A percentile compares a stretch with the other conserved stretches of the same genome.
phyloP scores from a whole-genome alignment of 2,888 invertebrate species.

The Mechanitis mazaeus region DNA sequence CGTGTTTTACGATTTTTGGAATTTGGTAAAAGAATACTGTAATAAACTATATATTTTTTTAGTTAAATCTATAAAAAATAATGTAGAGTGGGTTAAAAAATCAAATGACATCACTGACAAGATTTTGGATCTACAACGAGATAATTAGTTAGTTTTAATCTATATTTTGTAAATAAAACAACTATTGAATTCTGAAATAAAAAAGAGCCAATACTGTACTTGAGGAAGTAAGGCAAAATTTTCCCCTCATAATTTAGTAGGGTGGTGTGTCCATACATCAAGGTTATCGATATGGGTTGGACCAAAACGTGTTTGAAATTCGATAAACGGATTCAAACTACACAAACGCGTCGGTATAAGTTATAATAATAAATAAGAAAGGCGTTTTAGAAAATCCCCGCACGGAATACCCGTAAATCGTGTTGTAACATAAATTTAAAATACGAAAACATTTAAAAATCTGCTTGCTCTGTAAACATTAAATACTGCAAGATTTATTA shows the following conservation, averaged over 20 bases:
- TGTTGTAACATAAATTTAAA: constrained; percentile 60
- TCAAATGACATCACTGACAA: too few species aligned
- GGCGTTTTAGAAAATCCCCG: constrained; percentile 71
- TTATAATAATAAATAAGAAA: constrained; percentile 75
- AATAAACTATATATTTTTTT: too few species aligned
- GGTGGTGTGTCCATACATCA: constrained; percentile 53
- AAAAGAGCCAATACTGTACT: constrained; percentile 19
- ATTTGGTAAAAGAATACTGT: too few species aligned
- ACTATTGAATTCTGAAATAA: constrained; percentile 6
- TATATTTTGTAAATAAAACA: too few species aligned
- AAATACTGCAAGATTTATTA: constrained; percentile 12
- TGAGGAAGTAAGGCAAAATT: constrained; percentile 19
- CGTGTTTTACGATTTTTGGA: too few species aligned
- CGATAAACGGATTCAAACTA: constrained; percentile 72
- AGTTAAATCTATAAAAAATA: too few species aligned
- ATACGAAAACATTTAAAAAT: constrained; percentile 26
- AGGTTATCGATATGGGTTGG: constrained; percentile 59
- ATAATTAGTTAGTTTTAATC: too few species aligned
- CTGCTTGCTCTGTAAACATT: constrained; percentile 19
- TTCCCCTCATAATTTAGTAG: constrained; percentile 25
- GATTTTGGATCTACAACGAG: too few species aligned
- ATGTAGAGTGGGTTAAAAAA: too few species aligned
- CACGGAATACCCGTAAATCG: constrained; percentile 65
- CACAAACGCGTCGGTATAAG: constrained; percentile 63
- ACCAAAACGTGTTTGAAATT: constrained; percentile 69